A percentile compares a stretch with the other conserved stretches of the same genome.
Conservation (phyloP, 2,888 invertebrate genomes). For the Drosophila ochracea region DNA sequence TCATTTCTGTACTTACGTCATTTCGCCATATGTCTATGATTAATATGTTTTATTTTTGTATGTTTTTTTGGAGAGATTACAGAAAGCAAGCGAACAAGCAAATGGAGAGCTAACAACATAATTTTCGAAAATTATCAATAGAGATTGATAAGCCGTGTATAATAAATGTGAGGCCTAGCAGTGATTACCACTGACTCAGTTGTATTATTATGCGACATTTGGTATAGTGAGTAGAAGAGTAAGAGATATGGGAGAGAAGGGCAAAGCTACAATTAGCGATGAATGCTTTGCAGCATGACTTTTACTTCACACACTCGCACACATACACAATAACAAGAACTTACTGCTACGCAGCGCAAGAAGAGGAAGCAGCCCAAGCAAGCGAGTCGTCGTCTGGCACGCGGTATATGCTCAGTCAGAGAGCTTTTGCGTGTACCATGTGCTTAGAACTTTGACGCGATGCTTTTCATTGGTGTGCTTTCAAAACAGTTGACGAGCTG, state of each 20-base stretch:
- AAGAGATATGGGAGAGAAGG: background rate
- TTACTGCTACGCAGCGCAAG: background rate
- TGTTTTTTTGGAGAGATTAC: constrained; percentile 27
- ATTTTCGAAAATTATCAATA: constrained; percentile 14
- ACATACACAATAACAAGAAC: background rate
- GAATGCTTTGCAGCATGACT: constrained; percentile 6
- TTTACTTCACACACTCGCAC: background rate
- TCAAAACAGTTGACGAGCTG: constrained; percentile 82
- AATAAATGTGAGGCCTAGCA: background rate
- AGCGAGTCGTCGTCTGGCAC: background rate
- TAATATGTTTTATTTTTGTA: background rate
- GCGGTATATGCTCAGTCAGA: constrained; percentile 37
- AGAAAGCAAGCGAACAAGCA: background rate
- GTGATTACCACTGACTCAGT: constrained; percentile 27
- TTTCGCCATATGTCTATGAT: constrained; percentile 23
- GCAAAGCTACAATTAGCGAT: background rate
- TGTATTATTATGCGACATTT: background rate
- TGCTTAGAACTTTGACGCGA: constrained; percentile 63
- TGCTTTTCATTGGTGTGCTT: constrained; percentile 55
- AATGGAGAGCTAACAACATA: constrained; percentile 9
- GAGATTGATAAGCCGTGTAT: constrained; percentile 23
- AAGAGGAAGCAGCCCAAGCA: constrained; percentile 6
- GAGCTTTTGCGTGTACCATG: constrained; percentile 52
- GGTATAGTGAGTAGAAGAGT: background rate
- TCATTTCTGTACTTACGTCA: constrained; percentile 18